These are phyloP conservation scores for Pachymerium ferrugineum DNA, from an alignment of 2,888 invertebrate species.

Conservation along the genomic window DNA sequence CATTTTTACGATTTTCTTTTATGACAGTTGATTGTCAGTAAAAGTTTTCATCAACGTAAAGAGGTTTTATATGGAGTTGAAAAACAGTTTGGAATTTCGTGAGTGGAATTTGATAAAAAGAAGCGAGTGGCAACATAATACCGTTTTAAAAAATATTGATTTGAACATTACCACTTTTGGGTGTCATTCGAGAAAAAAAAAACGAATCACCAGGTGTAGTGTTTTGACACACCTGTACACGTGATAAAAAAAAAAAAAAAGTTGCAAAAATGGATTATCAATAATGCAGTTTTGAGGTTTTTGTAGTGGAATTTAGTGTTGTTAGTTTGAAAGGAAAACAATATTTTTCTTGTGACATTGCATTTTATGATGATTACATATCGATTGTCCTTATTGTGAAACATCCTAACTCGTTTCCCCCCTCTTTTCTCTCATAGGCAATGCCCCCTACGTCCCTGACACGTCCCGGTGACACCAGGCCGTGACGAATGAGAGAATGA, in stretches of 20 bases:
- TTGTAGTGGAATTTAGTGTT: background rate
- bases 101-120: background rate
- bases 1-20: background rate
- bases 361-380: conserved; percentile 21
- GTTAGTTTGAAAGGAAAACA: background rate
- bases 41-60: background rate
- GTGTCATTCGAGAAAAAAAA: too few species aligned
- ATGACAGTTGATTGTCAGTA: background rate
- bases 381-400: conserved; percentile 2
- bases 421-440: background rate
- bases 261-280: background rate
- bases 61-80: background rate
- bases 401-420: conserved; percentile 1
- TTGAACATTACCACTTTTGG: too few species aligned
- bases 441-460: conserved; percentile 17
- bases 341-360: conserved; percentile 5
- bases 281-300: background rate
- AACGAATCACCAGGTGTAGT: too few species aligned
- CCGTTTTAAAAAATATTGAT: too few species aligned
- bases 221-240: too few species aligned
- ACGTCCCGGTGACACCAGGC: background rate
- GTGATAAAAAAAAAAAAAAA: too few species aligned
- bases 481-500: background rate
- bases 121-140: background rate
- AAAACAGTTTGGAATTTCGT: background rate